phyloP scores from a whole-genome alignment of 1,140 invertebrate species.

The Procambarus clarkii region DNA sequence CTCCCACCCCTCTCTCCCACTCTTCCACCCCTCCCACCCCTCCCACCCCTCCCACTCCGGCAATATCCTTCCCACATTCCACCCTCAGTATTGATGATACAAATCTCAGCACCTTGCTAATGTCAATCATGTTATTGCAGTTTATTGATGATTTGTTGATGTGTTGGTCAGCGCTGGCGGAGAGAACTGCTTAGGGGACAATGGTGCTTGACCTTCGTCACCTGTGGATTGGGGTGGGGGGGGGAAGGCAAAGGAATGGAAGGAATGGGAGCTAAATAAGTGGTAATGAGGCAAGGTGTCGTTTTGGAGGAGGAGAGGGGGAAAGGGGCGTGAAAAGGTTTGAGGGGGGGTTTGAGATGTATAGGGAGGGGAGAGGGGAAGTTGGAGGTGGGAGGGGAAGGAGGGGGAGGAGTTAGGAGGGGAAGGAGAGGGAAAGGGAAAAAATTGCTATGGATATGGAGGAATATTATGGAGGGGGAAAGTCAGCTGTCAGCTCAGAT shows the following conservation, averaged over 20 bases:
- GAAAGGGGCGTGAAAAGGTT: no score
- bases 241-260: neutral
- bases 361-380: no score
- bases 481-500: no score
- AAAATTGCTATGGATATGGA: no score
- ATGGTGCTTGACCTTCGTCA: neutral
- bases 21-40: neutral
- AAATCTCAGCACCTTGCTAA: neutral
- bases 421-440: no score
- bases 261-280: neutral
- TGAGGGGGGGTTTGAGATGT: no score
- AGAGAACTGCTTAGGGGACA: neutral
- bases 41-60: neutral
- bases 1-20: conserved; percentile 9
- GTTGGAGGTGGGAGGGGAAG: no score
- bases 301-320: neutral
- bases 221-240: neutral
- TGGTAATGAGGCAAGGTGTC: neutral
- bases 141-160: neutral
- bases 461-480: no score
- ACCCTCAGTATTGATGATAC: no score
- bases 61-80: no score
- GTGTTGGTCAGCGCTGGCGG: neutral
- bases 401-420: no score
- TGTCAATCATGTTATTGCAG: no score